Base-by-base conservation (phyloP, 1,140 invertebrate species). In the Megathymus violae region DNA sequence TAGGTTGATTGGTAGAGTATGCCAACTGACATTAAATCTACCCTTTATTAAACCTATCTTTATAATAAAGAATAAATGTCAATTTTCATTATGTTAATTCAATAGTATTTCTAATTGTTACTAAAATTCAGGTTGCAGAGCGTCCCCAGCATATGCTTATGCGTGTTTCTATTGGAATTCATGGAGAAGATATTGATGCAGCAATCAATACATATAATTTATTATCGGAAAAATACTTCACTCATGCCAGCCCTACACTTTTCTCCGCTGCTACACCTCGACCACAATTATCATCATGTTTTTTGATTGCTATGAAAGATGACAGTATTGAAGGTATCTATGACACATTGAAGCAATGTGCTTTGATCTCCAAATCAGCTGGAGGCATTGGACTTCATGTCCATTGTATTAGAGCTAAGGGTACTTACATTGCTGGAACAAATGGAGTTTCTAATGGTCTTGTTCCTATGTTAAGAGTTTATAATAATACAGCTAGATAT, bases 301-400 rank as follows among this genome's bases (percentile, higher is more conserved):
- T 99, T 75, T 91, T 99, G 2, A 82, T 99, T 27, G 97, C 98
- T 0, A 99, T 99, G 97, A 94, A 93, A 48, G 96, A 97, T 9
- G 99, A 99, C 87, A 99, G 97, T 67, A 99, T 99, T 80, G 97
- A 99, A 78, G 99, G 99, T n/a, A 99, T 99, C 71, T 99, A 97
- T 89, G 96, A 97, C 67, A 98, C 97, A 1, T 88, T 99, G 14
- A 97, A 97, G 68, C 96, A 98, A 80, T 99, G 98, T 92, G 98
- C 98, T 0, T 90, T 99, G 6, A 99, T 99, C 38, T 99, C 98
- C 0, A 99, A 99, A 91, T 97, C 95, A 50, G 98, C 98, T 31
- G 99, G 99, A 54, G 99, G 99, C 11, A 99, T 99, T 85, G 99
- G 99, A 0, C 80, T 99, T 0, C 99, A 99, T 92, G 95, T 99